Conservation (phyloP, 2,888 invertebrate genomes). For the Pseudococcus viburni region DNA sequence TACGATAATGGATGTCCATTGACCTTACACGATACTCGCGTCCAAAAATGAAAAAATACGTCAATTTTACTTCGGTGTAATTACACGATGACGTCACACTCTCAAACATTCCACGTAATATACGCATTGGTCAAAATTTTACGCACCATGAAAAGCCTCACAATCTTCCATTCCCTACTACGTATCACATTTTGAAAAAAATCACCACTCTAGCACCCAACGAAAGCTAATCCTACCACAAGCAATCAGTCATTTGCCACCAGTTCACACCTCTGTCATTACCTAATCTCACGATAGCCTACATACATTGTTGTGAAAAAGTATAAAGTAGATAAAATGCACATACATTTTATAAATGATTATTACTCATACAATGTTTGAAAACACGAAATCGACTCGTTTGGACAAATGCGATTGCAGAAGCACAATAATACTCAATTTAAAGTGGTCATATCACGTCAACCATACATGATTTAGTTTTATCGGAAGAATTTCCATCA, state of each 20-base stretch:
- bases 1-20: neutral
- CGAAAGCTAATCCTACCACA: neutral
- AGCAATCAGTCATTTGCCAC: neutral
- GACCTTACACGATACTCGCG: neutral
- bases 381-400: conserved; percentile 3
- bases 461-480: conserved; percentile 17
- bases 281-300: conserved; percentile 11
- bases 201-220: neutral
- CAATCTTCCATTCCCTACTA: too few species aligned
- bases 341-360: neutral
- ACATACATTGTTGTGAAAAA: neutral
- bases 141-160: neutral
- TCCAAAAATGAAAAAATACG: neutral
- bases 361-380: conserved; percentile 44
- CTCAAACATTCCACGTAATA: neutral
- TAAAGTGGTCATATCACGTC: conserved; percentile 44
- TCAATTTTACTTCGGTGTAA: neutral
- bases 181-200: neutral
- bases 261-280: neutral
- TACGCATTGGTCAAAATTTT: neutral
- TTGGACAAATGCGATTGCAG: conserved; percentile 32
- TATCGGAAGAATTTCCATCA: neutral
- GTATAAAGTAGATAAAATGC: neutral
- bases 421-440: conserved; percentile 1
- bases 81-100: neutral